Base-by-base conservation (phyloP, 2,113 vertebrate genomes). In the Paramormyrops kingsleyae region DNA sequence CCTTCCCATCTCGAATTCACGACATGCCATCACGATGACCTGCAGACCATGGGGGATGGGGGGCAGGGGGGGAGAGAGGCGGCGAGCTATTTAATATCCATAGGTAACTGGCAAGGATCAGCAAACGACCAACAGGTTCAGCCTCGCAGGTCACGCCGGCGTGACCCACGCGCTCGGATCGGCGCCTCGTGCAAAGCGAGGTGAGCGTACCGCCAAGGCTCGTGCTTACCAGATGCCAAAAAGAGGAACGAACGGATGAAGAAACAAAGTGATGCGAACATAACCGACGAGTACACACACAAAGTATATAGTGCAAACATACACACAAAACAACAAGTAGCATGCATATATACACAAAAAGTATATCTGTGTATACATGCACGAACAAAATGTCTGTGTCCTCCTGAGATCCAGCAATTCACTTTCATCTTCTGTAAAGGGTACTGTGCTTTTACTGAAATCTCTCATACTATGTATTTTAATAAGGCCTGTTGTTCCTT, bases 1-100 rank as follows among this genome's bases (percentile, higher is more conserved):
- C 97, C 98, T 96, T 95, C 99, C 99, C 99, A 99, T 99, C 94
- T 99, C 99, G 94, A 99, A 99, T 93, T 99, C 99, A 92, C 98
- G 97, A 95, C 98, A 99, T 46, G 99, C 99, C 99, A 99, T 99
- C 47, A 99, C 97, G 92, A 99, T 99, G 93, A 99, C 98, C 99
- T 99, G 95, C 53, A 93, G 92, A 91, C 90, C 6, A 13, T 2
- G n/a, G 83, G 9, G 46, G 42, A n/a, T 5, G 27, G 27, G 86
- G 50, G 5, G 24, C 5, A 8, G 27, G 49, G 17, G 2, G 50
- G 5, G 27, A 31, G 62, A 13, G 62, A 31, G n/a, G 9, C 3
- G 1, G 1, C 3, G 62, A 70, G n/a, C 31, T 1, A 42, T 19
- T 42, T 80, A 80, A 42, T 42, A 80, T 80, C 12, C 74, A n/a